phyloP scores from a whole-genome alignment of 2,113 vertebrate genomes.

The Phyllostomus discolor region DNA sequence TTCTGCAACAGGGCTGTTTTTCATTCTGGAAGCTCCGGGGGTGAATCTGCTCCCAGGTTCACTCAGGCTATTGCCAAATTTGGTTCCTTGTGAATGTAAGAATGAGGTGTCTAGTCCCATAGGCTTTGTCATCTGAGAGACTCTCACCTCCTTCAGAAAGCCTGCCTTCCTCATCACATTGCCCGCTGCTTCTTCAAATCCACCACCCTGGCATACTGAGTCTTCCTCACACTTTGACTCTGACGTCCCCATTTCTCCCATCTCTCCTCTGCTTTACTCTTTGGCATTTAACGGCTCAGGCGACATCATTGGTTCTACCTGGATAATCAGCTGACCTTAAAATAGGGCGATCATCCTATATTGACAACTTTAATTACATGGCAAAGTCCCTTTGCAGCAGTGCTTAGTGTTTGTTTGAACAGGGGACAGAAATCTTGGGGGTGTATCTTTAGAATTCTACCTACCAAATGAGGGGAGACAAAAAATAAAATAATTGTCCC shows the following conservation, averaged over 20 bases:
- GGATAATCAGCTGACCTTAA: too few species aligned
- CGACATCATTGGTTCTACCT: neutral
- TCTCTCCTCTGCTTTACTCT: neutral
- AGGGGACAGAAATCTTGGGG: neutral
- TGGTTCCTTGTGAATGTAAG: neutral
- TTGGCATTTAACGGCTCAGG: neutral
- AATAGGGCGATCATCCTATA: too few species aligned
- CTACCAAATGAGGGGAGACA: neutral
- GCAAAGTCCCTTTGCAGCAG: neutral
- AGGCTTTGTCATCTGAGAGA: neutral
- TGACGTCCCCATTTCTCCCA: fast-evolving
- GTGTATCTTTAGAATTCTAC: neutral
- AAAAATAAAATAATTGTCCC: neutral
- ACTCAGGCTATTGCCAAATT: neutral
- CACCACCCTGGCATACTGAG: fast-evolving
- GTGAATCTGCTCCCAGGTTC: neutral
- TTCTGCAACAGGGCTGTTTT: neutral
- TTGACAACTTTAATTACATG: neutral
- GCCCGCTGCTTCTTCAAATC: neutral
- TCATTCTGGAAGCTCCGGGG: neutral
- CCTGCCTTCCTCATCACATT: neutral
- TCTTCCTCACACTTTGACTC: neutral
- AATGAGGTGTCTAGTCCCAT: neutral
- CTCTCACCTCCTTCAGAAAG: neutral
- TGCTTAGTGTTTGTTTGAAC: neutral